Evolutionary conservation across 2,113 vertebrate genomes (phyloP), one percentile per base, ranked within the genome.

Genomic region (Eonycteris spelaea): DNA sequence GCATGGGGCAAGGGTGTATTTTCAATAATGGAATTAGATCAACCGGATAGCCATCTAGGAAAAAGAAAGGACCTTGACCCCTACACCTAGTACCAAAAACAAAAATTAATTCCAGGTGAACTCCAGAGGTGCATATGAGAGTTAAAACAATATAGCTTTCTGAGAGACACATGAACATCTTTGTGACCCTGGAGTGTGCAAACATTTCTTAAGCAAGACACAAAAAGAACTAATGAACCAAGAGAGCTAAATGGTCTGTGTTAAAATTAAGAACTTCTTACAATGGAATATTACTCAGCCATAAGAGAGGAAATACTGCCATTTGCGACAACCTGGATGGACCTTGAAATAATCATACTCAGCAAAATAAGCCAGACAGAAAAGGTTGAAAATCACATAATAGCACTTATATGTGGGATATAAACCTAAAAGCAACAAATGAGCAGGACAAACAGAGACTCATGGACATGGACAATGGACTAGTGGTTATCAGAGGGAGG

Each of bases 101-200:
- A 82, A 92, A 94, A 86, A 71, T 71, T 38, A 86, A 61, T 82
- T 94, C 67, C 88, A 53, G 28, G 67, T 83, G 70, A 94, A 83
- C n/a, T 55, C 53, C 9, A 73, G 12, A 53, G 59, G 51, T 40
- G 35, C 86, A 45, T 40, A 48, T 63, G 45, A 82, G 43, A 22
- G 30, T 67, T 71, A 18, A 21, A 91, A 84, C 43, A 48, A 40
- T 28, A 65, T 79, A 68, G 53, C 35, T 85, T 91, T 95, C 55
- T 33, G 26, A 65, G 24, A 51, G 45, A 95, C 8, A 30, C 21
- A 11, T 24, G 48, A 80, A 19, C 13, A 78, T 73, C 68, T 94
- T 73, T 4, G 2, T 38, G 28, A 92, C 38, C 61, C 67, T 10
- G 21, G n/a, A 53, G 9, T 30, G 33, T 38, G 43, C 75, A 57